Conservation (phyloP, 2,113 vertebrate species). For the Romanogobio albipinnatus region DNA sequence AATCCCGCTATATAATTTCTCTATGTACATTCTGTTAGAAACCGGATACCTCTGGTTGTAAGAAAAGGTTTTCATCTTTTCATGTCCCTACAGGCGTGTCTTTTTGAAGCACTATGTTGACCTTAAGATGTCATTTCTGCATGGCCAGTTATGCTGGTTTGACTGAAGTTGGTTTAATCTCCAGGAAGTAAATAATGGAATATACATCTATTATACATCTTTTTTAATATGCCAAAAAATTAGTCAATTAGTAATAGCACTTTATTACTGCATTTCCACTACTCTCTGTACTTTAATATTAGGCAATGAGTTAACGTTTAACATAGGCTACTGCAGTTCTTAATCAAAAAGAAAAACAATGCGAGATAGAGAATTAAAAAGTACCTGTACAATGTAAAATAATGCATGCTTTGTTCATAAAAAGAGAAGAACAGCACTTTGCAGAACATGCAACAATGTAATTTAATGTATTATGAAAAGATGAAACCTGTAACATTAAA, state of each 20-base stretch:
- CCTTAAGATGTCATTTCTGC: neutral
- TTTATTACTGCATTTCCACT: neutral
- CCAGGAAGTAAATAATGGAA: neutral
- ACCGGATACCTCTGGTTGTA: neutral
- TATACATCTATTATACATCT: too few relatives aligned
- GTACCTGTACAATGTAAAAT: too few relatives aligned
- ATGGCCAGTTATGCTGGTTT: conserved; percentile 42
- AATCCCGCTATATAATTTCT: neutral
- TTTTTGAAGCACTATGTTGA: neutral
- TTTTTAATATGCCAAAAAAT: neutral
- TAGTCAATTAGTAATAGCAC: neutral
- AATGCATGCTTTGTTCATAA: too few relatives aligned
- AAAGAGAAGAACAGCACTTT: too few relatives aligned
- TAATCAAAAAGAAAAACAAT: neutral
- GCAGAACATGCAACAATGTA: too few relatives aligned
- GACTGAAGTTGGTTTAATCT: neutral
- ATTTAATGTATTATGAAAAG: too few relatives aligned
- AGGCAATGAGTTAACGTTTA: neutral
- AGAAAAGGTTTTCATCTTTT: neutral
- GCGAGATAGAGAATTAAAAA: too few relatives aligned
- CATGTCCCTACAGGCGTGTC: neutral
- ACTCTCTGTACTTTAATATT: too few relatives aligned
- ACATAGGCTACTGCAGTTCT: neutral
- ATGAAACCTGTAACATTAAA: too few relatives aligned
- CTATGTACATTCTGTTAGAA: neutral